Base-by-base conservation (phyloP, 1,140 invertebrate species). In the Hermatobates lingyangjiaoensis region DNA sequence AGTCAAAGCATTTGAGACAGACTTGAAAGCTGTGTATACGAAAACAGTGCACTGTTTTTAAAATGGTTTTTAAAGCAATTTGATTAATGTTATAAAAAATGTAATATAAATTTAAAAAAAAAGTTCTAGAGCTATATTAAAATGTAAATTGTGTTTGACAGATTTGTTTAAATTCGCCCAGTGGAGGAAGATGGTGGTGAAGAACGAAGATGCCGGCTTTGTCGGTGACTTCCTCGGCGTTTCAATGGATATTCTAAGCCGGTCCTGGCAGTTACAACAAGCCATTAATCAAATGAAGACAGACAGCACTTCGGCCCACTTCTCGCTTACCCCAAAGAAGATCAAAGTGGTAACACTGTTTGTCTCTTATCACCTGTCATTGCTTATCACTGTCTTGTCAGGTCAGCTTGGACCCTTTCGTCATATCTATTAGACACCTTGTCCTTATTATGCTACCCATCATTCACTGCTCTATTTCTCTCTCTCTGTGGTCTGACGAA, bases 291-390 rank as follows among this genome's bases (percentile, higher is more conserved):
- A 58, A 42, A 52, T 58, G 24, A 52, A 54, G 27, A 55, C 44
- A 1, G 56, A 67, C 3, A 64, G 65, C 23, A 68, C 62, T 48
- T 73, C 81, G 51, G 76, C 78, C 1, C 72, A 73, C 42, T 86
- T 85, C 60, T 83, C 81, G 0, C 73, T 86, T 18, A 74, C 80
- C 30, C 83, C 83, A 1, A 83, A 84, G 60, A 86, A 86, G 70
- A 79, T 85, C 7, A 79, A 83, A 71, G 72, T 81, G 61, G 81
- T 83, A 66, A 67, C n/a, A n/a, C n/a, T n/a, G n/a, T n/a, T n/a
- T n/a, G n/a, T n/a, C n/a, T n/a, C 71, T 66, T 38, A n/a, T 10
- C 5, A 28, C 12, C n/a, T 15, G 18, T 28, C 5, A 27, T 20
- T 45, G 24, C 20, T n/a, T n/a, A n/a, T 27, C 30, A 24, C 30